Evolutionary conservation across 2,888 invertebrate genomes (phyloP).

Genomic region (Parnassius glacialis): DNA sequence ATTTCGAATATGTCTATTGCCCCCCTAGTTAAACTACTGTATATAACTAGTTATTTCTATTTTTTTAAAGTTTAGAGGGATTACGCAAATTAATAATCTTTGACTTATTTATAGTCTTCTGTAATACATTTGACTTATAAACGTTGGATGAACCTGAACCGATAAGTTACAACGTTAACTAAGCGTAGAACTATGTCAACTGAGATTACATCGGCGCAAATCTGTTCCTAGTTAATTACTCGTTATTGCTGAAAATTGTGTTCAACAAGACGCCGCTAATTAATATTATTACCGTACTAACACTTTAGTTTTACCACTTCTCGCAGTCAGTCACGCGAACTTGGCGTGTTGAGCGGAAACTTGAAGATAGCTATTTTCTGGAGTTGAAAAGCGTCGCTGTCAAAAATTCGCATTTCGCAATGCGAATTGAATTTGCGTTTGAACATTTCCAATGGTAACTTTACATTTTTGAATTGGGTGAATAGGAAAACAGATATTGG

Average conservation of each 20-base stretch:
- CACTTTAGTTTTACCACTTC: conserved; percentile 36
- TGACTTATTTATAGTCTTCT: neutral
- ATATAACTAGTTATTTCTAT: no score
- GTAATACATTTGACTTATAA: neutral
- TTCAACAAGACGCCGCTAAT: conserved; percentile 39
- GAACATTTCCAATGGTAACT: conserved; percentile 20
- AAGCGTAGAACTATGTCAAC: conserved; percentile 39
- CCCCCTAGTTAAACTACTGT: no score
- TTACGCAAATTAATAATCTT: no score
- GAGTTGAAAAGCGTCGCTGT: conserved; percentile 12
- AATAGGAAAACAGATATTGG: conserved; percentile 11
- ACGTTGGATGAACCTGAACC: conserved; percentile 13
- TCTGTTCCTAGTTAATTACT: conserved; percentile 38
- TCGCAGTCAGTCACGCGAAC: conserved; percentile 36
- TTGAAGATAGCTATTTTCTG: conserved; percentile 11
- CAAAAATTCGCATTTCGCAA: conserved; percentile 23
- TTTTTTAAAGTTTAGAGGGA: no score
- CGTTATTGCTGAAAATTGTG: conserved; percentile 39
- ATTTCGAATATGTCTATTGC: no score
- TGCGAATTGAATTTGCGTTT: conserved; percentile 24
- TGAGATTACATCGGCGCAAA: conserved; percentile 35
- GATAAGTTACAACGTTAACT: conserved; percentile 29
- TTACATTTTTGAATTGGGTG: conserved; percentile 21
- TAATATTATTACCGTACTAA: conserved; percentile 41
- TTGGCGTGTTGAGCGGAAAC: conserved; percentile 14